Evolutionary conservation across 1,140 invertebrate genomes (phyloP).

Genomic region (Cotesia glomerata): DNA sequence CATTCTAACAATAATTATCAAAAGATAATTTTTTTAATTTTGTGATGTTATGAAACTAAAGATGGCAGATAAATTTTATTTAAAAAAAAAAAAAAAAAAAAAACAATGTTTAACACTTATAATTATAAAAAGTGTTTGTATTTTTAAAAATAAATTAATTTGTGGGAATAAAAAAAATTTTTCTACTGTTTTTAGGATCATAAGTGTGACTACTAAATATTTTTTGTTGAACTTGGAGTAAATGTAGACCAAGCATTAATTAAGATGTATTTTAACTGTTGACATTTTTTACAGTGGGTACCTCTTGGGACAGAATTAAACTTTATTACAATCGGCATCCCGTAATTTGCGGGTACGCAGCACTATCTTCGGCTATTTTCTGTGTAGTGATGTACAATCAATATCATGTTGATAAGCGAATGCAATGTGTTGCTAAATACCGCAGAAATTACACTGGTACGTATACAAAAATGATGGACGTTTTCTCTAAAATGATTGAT

Average conservation of each 20-base stretch:
- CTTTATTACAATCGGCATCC: not conserved
- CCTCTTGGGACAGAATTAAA: not conserved
- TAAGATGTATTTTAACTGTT: not conserved
- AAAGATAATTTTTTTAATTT: no score
- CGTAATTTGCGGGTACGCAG: not conserved
- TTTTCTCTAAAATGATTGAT: not conserved
- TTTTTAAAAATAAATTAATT: no score
- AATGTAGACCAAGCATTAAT: not conserved
- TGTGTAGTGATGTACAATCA: not conserved
- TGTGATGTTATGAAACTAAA: no score
- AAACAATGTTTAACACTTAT: no score
- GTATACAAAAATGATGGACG: not conserved
- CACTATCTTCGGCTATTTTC: not conserved
- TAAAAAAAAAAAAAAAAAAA: no score
- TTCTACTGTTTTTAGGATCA: no score
- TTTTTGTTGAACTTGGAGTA: no score
- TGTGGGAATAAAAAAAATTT: no score
- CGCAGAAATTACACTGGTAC: not conserved
- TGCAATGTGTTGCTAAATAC: not conserved
- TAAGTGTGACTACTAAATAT: no score
- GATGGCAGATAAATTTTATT: no score
- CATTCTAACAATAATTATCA: not conserved
- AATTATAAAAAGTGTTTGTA: no score
- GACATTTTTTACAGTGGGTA: not conserved
- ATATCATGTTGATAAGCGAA: not conserved